phyloP scores from a whole-genome alignment of 2,113 vertebrate genomes.

The Tor tambroides region DNA sequence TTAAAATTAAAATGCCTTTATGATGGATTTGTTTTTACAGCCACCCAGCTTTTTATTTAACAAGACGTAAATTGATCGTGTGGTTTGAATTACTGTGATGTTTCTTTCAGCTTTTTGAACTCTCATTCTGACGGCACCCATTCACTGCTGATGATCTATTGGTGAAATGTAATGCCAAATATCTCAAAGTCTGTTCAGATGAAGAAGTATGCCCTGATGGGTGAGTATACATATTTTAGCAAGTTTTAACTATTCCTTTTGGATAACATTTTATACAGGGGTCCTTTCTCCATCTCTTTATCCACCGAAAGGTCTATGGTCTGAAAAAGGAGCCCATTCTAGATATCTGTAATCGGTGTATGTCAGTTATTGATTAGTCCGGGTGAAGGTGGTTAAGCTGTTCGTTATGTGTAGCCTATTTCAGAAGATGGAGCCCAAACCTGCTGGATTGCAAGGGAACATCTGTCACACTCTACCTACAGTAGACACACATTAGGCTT shows the following conservation, averaged over 20 bases:
- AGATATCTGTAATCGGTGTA: background rate
- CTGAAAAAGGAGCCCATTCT: background rate
- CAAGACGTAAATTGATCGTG: no score
- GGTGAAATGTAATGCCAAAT: no score
- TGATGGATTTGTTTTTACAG: no score
- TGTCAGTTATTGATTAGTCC: background rate
- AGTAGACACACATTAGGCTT: background rate
- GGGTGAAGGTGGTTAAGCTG: background rate
- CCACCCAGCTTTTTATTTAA: no score
- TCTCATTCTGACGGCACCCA: no score
- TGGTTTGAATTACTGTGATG: no score
- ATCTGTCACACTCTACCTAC: background rate
- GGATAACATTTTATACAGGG: background rate
- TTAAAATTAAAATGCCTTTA: no score
- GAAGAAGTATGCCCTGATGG: no score
- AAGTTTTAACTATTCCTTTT: background rate
- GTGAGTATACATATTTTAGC: background rate
- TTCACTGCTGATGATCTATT: no score
- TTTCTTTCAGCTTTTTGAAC: no score
- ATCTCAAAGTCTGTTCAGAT: no score
- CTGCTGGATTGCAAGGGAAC: background rate
- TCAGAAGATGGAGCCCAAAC: constrained; percentile 1
- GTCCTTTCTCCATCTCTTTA: background rate
- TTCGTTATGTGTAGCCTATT: background rate
- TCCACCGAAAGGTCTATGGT: background rate